Conservation (phyloP, 30 jellyfish, hydroid and myxozoan species). For the Phacellophora camtschatica region DNA sequence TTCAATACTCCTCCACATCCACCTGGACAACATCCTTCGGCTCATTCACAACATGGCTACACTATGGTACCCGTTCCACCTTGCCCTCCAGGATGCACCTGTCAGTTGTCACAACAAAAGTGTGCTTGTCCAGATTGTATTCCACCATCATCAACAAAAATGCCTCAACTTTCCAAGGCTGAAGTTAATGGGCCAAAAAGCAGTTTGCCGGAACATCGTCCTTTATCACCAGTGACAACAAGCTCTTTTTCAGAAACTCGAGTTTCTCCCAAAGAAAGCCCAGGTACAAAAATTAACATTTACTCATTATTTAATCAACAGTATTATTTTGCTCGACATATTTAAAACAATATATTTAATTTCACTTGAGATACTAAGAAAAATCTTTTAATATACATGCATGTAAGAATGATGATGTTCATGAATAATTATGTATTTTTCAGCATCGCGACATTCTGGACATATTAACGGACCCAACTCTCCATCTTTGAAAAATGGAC, state of each 20-base stretch:
- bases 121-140: slow-evolving; percentile 93
- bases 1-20: slow-evolving; percentile 74
- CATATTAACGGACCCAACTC: slow-evolving; percentile 55
- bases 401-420: too few species aligned
- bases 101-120: slow-evolving; percentile 85
- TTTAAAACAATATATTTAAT: too few species aligned
- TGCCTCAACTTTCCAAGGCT: slow-evolving; percentile 34
- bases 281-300: slow-evolving; percentile 21
- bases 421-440: too few species aligned
- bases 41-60: slow-evolving; percentile 67
- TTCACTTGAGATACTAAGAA: too few species aligned
- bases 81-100: slow-evolving; percentile 98
- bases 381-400: too few species aligned
- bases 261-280: slow-evolving; percentile 56
- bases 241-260: slow-evolving; percentile 60
- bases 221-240: slow-evolving; percentile 37
- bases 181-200: slow-evolving; percentile 61
- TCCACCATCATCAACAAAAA: slow-evolving; percentile 25
- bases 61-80: slow-evolving; percentile 74
- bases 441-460: slow-evolving; percentile 41
- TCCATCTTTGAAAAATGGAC: slow-evolving; percentile 59
- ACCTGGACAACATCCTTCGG: slow-evolving; percentile 63
- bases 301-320: too few species aligned
- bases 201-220: slow-evolving; percentile 18
- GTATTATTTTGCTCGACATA: too few species aligned